Evolutionary conservation across 2,113 vertebrate genomes (phyloP).

Genomic region (Hucho hucho): DNA sequence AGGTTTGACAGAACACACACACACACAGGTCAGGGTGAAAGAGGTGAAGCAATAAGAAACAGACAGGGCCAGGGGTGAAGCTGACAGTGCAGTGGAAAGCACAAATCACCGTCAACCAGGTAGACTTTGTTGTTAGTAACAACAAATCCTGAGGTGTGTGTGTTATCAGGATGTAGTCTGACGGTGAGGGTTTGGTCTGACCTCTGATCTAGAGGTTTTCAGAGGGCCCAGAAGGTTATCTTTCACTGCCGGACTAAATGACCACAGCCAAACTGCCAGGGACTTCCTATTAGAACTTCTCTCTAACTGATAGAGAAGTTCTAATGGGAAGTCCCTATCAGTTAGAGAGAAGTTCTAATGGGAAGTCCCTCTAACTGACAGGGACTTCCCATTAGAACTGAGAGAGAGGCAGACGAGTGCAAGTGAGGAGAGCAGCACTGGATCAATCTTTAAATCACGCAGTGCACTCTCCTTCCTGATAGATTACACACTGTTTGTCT

Average conservation of each 20-base stretch:
- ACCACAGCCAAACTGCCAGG: no score
- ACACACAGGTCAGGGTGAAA: background rate
- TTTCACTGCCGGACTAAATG: no score
- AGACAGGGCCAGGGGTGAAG: background rate
- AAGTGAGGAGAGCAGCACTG: background rate
- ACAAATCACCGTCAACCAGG: background rate
- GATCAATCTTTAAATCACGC: background rate
- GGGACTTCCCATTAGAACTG: no score
- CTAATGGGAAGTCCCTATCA: no score
- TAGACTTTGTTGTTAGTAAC: background rate
- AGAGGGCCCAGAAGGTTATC: no score
- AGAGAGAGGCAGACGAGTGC: background rate
- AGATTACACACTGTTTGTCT: background rate
- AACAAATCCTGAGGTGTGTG: background rate
- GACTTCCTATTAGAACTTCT: no score
- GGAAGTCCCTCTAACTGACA: no score
- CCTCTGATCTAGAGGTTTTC: no score
- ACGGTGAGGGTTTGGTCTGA: slow-evolving; percentile 5
- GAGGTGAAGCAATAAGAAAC: background rate
- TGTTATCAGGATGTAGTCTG: background rate
- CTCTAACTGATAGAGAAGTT: no score
- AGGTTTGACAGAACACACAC: background rate
- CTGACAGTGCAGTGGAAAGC: background rate
- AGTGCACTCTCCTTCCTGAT: background rate
- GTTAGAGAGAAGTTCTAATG: no score